Percentiles rank a stretch among this genome's conserved stretches.
phyloP scores from a whole-genome alignment of 1,140 invertebrate genomes.

The Trinorchestia longiramus region DNA sequence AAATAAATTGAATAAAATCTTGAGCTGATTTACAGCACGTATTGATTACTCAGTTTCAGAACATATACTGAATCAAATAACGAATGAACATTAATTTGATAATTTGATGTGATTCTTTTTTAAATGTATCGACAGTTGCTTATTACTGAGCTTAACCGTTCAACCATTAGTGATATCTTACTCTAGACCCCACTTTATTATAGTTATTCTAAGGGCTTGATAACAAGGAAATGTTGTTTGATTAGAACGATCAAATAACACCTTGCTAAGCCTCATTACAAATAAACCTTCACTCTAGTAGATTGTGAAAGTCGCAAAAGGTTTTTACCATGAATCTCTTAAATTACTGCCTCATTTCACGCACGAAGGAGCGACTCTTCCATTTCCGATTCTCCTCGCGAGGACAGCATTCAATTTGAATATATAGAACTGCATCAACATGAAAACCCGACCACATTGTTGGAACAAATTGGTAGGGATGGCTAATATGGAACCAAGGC shows the following conservation, averaged over 20 bases:
- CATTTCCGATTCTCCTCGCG: slow-evolving; percentile 36
- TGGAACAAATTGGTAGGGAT: slow-evolving; percentile 30
- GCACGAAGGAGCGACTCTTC: slow-evolving; percentile 31
- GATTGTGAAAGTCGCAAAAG: background rate
- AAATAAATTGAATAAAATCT: background rate
- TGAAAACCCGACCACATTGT: slow-evolving; percentile 34
- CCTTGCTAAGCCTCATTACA: background rate
- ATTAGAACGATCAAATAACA: slow-evolving; percentile 9
- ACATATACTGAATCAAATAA: background rate
- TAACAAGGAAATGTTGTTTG: background rate
- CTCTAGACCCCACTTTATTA: background rate
- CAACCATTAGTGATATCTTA: background rate
- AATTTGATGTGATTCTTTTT: too few relatives aligned
- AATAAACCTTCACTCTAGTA: background rate
- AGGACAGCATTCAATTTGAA: slow-evolving; percentile 47
- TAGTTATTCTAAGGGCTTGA: background rate
- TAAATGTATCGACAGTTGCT: background rate
- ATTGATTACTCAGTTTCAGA: background rate
- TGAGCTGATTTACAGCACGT: background rate
- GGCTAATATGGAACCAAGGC: slow-evolving; percentile 34
- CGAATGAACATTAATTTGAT: background rate
- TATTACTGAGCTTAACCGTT: background rate
- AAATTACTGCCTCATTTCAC: slow-evolving; percentile 43
- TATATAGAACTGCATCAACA: slow-evolving; percentile 44
- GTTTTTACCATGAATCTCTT: background rate